Base-by-base conservation (phyloP, 2,113 vertebrate species). In the Pelodiscus sinensis region DNA sequence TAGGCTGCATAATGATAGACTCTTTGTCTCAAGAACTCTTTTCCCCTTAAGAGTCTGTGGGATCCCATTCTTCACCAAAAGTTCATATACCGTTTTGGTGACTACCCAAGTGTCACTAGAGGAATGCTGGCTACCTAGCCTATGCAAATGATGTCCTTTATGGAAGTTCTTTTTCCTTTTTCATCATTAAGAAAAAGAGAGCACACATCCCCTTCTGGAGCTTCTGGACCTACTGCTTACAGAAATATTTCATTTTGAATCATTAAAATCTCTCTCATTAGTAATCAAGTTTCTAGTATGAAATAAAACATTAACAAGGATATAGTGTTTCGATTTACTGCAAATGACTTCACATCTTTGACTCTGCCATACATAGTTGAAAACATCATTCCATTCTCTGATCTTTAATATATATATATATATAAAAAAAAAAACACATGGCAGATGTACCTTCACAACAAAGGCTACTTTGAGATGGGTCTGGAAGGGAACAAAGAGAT, bases 91-190 rank as follows among this genome's bases (percentile, higher is more conserved):
- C 2, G 60, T 90, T 62, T 35, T 71, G n/a, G n/a, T 35, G 14
- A 21, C 16, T 71, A 19, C 16, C n/a, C 18, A 38, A 81, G 5
- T 25, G 35, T 79, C 44, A 85, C 80, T 62, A 95, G 92, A 90
- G 1, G 12, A 68, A 90, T 78, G 25, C 81, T 54, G 87, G 88
- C 93, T 62, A 92, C 19, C 82, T 54, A 12, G 54, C 68, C 68
- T 31, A 11, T 77, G 88, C 52, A 84, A 62, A 81, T 57, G 86
- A 95, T 93, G 38, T 15, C 90, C 35, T 82, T 95, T 87, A 50
- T 87, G 78, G 52, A 1, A 87, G 5, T 25, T 3, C 11, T 44
- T 93, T 89, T 89, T 60, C 79, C 35, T 50, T 86, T 60, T 50
- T 79, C 29, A 90, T 71, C 16, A 92, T 27, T 84, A 5, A 25